Conservation (phyloP, 2,888 invertebrate genomes). For the Macrophya annulata region DNA sequence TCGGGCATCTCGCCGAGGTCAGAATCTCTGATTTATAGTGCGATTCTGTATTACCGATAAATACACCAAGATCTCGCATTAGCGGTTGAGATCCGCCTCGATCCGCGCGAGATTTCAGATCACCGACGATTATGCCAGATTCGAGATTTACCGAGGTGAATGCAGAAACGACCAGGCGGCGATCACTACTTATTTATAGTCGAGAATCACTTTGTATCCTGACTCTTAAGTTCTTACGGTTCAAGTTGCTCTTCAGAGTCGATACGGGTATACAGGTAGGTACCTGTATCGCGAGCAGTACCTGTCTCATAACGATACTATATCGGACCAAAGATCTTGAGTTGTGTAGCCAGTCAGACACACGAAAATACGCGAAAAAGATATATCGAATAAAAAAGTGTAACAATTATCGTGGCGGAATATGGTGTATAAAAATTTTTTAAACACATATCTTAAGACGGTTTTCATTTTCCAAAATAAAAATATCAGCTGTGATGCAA, state of each 20-base stretch:
- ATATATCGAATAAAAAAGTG: neutral
- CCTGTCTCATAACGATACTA: slow-evolving; percentile 27
- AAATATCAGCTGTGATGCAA: no score
- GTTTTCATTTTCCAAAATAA: neutral
- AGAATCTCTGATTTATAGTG: slow-evolving; percentile 66
- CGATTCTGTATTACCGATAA: slow-evolving; percentile 71
- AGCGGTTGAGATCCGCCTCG: slow-evolving; percentile 62
- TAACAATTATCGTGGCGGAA: neutral
- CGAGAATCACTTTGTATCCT: slow-evolving; percentile 65
- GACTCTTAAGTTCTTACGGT: slow-evolving; percentile 18
- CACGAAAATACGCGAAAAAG: neutral
- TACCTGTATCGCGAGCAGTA: neutral
- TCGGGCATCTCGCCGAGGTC: slow-evolving; percentile 27
- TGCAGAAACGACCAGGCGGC: slow-evolving; percentile 58
- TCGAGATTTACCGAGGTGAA: slow-evolving; percentile 69
- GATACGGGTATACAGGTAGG: slow-evolving; percentile 13
- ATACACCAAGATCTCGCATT: slow-evolving; percentile 64
- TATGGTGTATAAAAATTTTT: neutral
- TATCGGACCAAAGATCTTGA: slow-evolving; percentile 15
- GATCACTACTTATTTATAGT: slow-evolving; percentile 71
- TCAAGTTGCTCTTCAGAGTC: neutral
- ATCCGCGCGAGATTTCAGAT: slow-evolving; percentile 70
- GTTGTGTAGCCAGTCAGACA: neutral
- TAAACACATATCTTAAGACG: neutral
- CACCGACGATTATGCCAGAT: slow-evolving; percentile 70